phyloP scores from a whole-genome alignment of 2,113 vertebrate species.

The Craseonycteris thonglongyai region DNA sequence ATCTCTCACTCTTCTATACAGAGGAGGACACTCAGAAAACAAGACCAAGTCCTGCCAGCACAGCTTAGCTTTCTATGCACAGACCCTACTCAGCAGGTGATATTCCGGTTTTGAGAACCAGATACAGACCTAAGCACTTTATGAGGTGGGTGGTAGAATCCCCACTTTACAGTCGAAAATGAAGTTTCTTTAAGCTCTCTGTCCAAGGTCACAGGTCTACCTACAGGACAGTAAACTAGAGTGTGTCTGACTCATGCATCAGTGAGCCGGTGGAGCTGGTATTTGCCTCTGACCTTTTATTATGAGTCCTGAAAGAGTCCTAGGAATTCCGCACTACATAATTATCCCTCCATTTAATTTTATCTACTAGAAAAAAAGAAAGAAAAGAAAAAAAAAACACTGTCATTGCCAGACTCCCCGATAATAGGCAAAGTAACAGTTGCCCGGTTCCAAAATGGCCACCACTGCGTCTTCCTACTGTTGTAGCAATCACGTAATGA shows the following conservation, averaged over 20 bases:
- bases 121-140: not conserved
- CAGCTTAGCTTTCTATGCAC: not conserved
- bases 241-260: not conserved
- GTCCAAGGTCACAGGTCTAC: not conserved
- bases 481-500: not conserved
- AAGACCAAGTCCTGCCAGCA: not conserved
- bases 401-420: not conserved
- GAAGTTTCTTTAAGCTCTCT: not conserved
- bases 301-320: not conserved
- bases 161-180: not conserved
- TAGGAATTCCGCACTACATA: not conserved
- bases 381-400: not conserved
- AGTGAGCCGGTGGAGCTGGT: not conserved
- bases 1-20: not conserved
- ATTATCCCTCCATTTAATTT: not conserved
- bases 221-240: not conserved
- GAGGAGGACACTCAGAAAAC: not conserved
- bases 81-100: not conserved
- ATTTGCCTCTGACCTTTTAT: not conserved
- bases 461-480: not conserved
- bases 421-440: not conserved
- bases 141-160: not conserved
- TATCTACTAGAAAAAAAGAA: not conserved
- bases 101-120: not conserved
- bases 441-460: not conserved